Percentiles rank a stretch among this genome's conserved stretches.
Conservation (phyloP, 2,797 vertebrate genomes). For the Poecilia velifera region DNA sequence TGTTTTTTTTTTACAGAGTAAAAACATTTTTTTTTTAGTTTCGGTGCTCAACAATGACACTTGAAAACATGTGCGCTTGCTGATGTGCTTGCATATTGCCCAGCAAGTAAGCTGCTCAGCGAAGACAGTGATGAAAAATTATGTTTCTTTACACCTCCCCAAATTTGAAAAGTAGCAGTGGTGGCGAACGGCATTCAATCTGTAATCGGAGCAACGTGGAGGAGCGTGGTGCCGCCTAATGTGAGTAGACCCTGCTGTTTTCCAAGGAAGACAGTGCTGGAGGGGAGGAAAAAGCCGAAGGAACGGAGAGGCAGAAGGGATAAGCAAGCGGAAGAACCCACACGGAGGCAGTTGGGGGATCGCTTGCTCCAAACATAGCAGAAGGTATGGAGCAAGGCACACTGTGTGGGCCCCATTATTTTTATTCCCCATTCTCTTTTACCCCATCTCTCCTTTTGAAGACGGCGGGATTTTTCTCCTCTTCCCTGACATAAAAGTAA, state of each 20-base stretch:
- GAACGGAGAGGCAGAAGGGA: constrained; percentile 49
- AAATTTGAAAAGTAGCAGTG: constrained; percentile 69
- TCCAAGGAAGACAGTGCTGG: constrained; percentile 73
- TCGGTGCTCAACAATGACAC: constrained; percentile 20
- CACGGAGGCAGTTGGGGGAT: constrained; percentile 70
- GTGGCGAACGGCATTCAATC: constrained; percentile 68
- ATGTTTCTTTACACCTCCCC: constrained; percentile 56
- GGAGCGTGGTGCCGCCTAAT: constrained; percentile 69
- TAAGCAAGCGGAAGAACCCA: constrained; percentile 69
- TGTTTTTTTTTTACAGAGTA: constrained; percentile 2
- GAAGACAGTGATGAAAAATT: constrained; percentile 70
- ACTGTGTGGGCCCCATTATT: constrained; percentile 85
- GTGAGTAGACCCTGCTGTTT: constrained; percentile 73
- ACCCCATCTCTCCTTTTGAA: constrained; percentile 84
- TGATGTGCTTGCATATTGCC: constrained; percentile 15
- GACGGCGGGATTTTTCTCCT: constrained; percentile 90
- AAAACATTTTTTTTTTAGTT: not conserved
- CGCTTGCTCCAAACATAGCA: constrained; percentile 74
- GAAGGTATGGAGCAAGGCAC: constrained; percentile 80
- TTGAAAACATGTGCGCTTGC: constrained; percentile 28
- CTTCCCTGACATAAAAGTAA: constrained; percentile 98
- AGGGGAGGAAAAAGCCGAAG: constrained; percentile 69
- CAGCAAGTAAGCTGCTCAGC: constrained; percentile 54
- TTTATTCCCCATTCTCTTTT: constrained; percentile 80
- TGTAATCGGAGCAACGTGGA: constrained; percentile 70